Base-by-base conservation (phyloP, 2,888 invertebrate species). In the Thysanoteuthis rhombus region DNA sequence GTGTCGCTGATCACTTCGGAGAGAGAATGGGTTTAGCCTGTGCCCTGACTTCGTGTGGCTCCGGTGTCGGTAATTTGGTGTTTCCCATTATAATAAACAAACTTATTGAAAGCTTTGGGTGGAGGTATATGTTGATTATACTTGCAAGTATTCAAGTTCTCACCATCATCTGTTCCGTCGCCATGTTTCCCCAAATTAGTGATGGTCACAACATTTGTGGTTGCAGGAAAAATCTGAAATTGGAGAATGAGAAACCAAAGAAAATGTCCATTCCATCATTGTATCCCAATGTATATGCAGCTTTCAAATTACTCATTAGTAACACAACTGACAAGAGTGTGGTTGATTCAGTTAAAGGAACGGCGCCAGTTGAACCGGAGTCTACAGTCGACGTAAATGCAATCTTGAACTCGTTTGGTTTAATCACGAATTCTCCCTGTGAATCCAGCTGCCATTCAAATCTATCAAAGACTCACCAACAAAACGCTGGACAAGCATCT, bases 41-140 rank as follows among this genome's bases (percentile, higher is more conserved):
- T 58, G 90, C 93, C 16, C 39, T 93, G 32, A 39, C 93, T 12
- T 47, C 58, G 19, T 75, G 89, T 40, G 93, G 93, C 16, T 89
- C 75, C 36, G 93, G 93, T n/a, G 93, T 93, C 6, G 93, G 93
- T 19, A 93, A 58, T 42, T 39, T 93, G 75, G n/a, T 89, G 19
- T 93, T 89, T 89, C 93, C 93, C 39, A n/a, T 93, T 12, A 22
- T 93, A 36, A 42, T 93, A 32, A 93, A 45, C 40, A 45, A 89
- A 3, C 47, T 93, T 38, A 93, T 93, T 38, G 36, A 39, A 28
- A 32, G 16, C 16, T 32, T n/a, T 25, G 93, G 93, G 6, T 93
- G 93, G 93, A 42, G 93, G 16, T 38, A n/a, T 28, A 39, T 89
- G 32, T n/a, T 93, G 22, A 32, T 8, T 22, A n/a, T 36, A 5